Conservation (phyloP, 2,113 vertebrate species). For the Struthio camelus region DNA sequence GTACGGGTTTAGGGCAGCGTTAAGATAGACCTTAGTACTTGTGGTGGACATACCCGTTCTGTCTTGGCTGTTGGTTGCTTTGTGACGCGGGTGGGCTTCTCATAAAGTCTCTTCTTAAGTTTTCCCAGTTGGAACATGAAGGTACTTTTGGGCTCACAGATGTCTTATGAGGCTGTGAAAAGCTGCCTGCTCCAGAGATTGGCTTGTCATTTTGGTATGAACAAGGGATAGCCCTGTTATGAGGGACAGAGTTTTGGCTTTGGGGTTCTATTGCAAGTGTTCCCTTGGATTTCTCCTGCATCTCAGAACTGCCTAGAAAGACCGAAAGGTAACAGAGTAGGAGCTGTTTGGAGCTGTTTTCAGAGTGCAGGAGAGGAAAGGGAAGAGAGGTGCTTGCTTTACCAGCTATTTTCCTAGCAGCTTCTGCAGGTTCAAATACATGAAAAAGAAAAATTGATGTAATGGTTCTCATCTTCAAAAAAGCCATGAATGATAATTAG, state of each 20-base stretch:
- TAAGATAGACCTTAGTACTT: background rate
- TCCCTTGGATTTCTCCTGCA: background rate
- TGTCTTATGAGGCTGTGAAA: background rate
- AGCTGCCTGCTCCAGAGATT: background rate
- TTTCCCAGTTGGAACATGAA: background rate
- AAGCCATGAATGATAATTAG: background rate
- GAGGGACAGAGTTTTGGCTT: background rate
- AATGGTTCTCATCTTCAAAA: background rate
- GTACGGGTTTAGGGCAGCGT: background rate
- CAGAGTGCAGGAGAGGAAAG: background rate
- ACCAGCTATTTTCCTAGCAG: background rate
- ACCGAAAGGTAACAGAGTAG: background rate
- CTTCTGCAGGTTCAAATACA: background rate
- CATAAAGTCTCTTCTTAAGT: background rate
- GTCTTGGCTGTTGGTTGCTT: background rate
- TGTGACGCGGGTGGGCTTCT: background rate
- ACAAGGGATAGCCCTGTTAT: background rate
- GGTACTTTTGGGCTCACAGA: background rate
- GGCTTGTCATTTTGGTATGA: background rate
- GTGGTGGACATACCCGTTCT: too few relatives aligned
- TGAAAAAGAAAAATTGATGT: background rate
- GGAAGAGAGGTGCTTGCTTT: background rate
- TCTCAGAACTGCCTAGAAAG: background rate
- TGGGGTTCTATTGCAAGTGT: background rate
- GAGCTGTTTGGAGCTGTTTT: background rate